These are phyloP conservation scores for Lepidurus couesii DNA, from an alignment of 1,140 invertebrate species.

Conservation along the genomic window DNA sequence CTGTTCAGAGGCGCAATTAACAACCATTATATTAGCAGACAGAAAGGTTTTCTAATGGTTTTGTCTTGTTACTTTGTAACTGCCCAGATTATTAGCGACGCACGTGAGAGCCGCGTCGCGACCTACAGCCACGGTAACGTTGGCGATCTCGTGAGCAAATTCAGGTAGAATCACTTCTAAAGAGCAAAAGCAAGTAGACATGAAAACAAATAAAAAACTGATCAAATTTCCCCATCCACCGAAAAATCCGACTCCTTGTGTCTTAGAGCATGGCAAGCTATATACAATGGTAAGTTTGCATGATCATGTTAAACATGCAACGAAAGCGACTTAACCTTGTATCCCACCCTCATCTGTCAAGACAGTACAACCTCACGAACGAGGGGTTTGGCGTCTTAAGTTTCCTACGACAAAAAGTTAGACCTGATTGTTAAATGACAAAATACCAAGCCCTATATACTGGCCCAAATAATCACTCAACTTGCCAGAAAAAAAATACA, in stretches of 20 bases:
- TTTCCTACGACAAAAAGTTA: background rate
- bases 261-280: background rate
- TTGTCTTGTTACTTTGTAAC: conserved; percentile 64
- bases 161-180: conserved; percentile 52
- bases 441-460: background rate
- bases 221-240: background rate
- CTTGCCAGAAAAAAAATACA: background rate
- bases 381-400: background rate
- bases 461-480: background rate
- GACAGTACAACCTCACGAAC: background rate
- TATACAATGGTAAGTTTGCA: background rate
- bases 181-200: background rate
- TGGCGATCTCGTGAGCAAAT: conserved; percentile 73
- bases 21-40: background rate
- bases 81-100: conserved; percentile 70
- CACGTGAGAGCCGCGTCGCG: conserved; percentile 75
- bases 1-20: conserved; percentile 47
- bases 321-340: background rate
- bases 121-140: conserved; percentile 74
- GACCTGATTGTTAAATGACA: background rate
- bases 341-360: conserved; percentile 4
- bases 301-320: background rate
- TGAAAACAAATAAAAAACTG: background rate
- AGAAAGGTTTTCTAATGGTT: background rate
- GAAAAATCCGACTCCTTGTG: background rate